Evolutionary conservation across 2,113 vertebrate species (phyloP), one percentile per base, ranked within the genome.

Genomic region (Campylomormyrus numenius): DNA sequence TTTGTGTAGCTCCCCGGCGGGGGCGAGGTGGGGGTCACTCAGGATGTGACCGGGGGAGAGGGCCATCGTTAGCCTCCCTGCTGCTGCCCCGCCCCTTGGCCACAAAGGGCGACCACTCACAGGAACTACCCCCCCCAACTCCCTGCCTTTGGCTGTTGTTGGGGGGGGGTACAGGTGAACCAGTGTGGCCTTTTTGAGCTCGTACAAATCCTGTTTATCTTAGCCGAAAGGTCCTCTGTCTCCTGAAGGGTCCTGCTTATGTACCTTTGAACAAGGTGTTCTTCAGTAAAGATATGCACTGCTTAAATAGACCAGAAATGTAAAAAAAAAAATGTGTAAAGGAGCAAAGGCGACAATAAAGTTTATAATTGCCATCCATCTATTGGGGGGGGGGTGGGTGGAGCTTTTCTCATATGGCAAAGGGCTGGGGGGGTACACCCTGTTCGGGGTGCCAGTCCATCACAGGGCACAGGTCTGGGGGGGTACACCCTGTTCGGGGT

Each of bases 31-130:
- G 91, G 91, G 90, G 9, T 91, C 83, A 90, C 90, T 92, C 91
- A 92, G 92, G 93, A 92, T 90, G 80, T 83, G 19, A 21, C 48
- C 31, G 21, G 53, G 89, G 87, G 52, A 52, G 45, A 24, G n/a
- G n/a, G 88, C 58, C 93, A 83, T 90, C 92, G 48, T 92, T 94
- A 93, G 93, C 92, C 93, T 94, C 92, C 91, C 93, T 91, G 48
- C 53, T 88, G 70, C 91, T 66, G 42, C 46, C 87, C 88, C 24
- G 91, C 92, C 93, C 91, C 91, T 89, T n/a, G 17, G 91, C 31
- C 70, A 91, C 92, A 85, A 46, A n/a, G 21, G 45, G 83, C 0
- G 83, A 85, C 10, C 19, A 19, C 46, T 85, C 70, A 77, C 31
- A 77, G 70, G 70, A 77, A 77, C 70, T 39, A 39, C 70, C 31